These are phyloP conservation scores for Anarhynchus alexandrinus DNA, from an alignment of 2,113 vertebrate species.

Conservation along the genomic window DNA sequence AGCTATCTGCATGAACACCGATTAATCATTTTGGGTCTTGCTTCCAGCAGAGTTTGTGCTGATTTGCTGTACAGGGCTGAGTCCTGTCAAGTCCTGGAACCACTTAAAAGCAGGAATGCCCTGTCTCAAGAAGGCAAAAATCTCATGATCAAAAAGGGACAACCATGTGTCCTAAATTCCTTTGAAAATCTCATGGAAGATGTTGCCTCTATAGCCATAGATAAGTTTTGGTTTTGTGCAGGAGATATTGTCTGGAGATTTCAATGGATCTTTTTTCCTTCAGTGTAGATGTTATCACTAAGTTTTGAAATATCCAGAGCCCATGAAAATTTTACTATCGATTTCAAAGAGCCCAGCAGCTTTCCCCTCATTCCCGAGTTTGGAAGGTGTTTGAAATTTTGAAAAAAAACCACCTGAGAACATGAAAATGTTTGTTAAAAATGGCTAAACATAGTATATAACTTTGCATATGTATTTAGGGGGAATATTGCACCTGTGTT, in stretches of 20 bases:
- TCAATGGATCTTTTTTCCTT: neutral
- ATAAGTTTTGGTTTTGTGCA: neutral
- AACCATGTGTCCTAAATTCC: neutral
- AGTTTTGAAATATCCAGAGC: neutral
- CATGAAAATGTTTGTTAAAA: neutral
- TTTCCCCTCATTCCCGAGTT: neutral
- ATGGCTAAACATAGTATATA: neutral
- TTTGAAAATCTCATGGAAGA: neutral
- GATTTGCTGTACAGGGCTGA: neutral
- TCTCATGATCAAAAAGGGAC: neutral
- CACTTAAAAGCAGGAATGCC: neutral
- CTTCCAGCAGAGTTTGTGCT: neutral
- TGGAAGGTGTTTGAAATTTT: neutral
- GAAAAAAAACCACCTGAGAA: neutral
- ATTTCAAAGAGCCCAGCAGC: neutral
- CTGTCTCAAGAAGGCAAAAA: neutral
- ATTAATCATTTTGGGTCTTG: neutral
- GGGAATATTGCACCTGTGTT: neutral
- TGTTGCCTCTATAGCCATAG: neutral
- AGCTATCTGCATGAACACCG: neutral
- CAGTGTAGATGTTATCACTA: neutral
- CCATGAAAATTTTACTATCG: neutral
- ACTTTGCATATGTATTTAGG: neutral
- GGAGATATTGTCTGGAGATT: neutral
- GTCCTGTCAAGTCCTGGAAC: neutral